Evolutionary conservation across 2,797 vertebrate genomes (phyloP).

Genomic region (Micromesistius poutassou): DNA sequence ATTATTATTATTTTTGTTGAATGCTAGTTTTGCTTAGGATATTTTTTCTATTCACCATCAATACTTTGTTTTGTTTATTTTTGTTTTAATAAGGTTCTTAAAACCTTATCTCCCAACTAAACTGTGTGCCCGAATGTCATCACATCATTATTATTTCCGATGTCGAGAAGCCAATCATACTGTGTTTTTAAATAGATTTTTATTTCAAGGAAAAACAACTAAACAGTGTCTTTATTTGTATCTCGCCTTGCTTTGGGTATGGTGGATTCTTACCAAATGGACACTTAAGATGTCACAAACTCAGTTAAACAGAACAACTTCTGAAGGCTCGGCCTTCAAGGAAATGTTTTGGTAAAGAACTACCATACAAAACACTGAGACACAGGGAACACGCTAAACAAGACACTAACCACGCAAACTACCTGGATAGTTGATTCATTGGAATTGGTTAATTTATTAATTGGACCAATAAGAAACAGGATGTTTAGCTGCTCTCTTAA

Average conservation of each 20-base stretch:
- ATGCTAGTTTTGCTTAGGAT: conserved; percentile 28
- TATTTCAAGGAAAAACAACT: conserved; percentile 21
- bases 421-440: not conserved
- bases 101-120: conserved; percentile 51
- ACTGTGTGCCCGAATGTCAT: conserved; percentile 34
- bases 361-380: not conserved
- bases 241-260: conserved; percentile 14
- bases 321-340: not conserved
- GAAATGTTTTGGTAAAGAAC: not conserved
- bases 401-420: not conserved
- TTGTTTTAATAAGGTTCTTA: conserved; percentile 45
- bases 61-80: conserved; percentile 36
- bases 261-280: conserved; percentile 1
- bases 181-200: conserved; percentile 36
- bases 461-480: not conserved
- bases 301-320: no score
- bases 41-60: conserved; percentile 44
- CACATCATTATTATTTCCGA: conserved; percentile 28
- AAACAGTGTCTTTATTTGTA: conserved; percentile 17
- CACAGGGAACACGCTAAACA: not conserved
- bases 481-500: not conserved
- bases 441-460: not conserved
- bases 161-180: conserved; percentile 29
- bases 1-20: conserved; percentile 5
- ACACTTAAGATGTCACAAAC: not conserved